A percentile compares a stretch with the other conserved stretches of the same genome.
Conservation (phyloP, 2,113 vertebrate genomes). For the Caracal caracal region DNA sequence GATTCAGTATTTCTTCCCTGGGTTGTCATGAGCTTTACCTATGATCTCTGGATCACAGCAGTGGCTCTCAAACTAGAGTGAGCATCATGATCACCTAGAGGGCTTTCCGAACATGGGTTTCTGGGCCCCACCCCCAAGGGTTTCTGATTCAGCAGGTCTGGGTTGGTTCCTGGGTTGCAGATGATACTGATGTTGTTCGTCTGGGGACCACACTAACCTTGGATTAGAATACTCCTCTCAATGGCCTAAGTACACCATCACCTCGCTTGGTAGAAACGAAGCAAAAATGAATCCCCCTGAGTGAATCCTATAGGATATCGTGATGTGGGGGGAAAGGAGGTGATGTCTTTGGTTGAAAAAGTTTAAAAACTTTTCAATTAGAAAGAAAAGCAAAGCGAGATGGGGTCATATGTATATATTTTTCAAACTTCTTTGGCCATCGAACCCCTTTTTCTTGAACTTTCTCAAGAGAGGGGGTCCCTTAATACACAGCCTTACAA, state of each 20-base stretch:
- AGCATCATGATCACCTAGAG: too few species aligned
- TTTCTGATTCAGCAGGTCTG: neutral
- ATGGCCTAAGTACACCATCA: neutral
- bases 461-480: neutral
- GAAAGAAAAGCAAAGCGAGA: neutral
- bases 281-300: neutral
- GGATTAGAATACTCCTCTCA: neutral
- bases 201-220: neutral
- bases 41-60: neutral
- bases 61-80: neutral
- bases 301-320: neutral
- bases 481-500: neutral
- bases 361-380: neutral
- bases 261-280: neutral
- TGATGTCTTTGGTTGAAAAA: neutral
- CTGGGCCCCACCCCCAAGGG: rapidly evolving
- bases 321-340: neutral
- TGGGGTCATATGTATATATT: neutral
- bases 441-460: neutral
- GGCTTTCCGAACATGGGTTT: neutral
- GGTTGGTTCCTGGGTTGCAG: neutral
- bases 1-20: neutral
- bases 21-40: neutral
- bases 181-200: neutral
- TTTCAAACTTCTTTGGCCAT: neutral